phyloP scores from a whole-genome alignment of 2,797 vertebrate genomes.

The Siniperca obscura region DNA sequence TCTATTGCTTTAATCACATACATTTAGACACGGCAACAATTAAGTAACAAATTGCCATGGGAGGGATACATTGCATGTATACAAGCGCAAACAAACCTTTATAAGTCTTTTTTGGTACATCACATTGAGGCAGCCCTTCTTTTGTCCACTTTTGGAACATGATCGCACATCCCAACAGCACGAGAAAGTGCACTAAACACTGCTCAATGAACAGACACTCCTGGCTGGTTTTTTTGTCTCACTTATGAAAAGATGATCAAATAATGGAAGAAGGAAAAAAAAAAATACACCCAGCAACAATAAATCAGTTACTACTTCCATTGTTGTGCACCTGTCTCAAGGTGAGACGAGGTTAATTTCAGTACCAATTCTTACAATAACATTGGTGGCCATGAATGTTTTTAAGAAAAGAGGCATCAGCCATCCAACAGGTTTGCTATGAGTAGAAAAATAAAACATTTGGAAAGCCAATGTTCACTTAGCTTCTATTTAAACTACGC shows the following conservation, averaged over 20 bases:
- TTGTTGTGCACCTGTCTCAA: slow-evolving; percentile 48
- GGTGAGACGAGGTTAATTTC: slow-evolving; percentile 29
- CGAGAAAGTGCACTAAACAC: slow-evolving; percentile 75
- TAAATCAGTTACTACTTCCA: slow-evolving; percentile 47
- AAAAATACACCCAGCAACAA: slow-evolving; percentile 39
- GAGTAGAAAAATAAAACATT: slow-evolving; percentile 84
- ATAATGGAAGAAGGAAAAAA: slow-evolving; percentile 31
- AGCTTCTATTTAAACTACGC: slow-evolving; percentile 71
- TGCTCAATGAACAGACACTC: slow-evolving; percentile 62
- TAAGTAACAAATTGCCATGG: slow-evolving; percentile 79
- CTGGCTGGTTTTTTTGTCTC: slow-evolving; percentile 50
- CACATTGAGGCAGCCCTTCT: slow-evolving; percentile 76
- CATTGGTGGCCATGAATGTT: slow-evolving; percentile 66
- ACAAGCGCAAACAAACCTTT: slow-evolving; percentile 79
- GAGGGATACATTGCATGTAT: slow-evolving; percentile 81
- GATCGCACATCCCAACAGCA: slow-evolving; percentile 55
- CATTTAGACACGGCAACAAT: slow-evolving; percentile 80
- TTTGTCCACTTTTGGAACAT: slow-evolving; percentile 64
- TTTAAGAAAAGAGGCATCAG: slow-evolving; percentile 64
- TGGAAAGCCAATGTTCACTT: slow-evolving; percentile 71
- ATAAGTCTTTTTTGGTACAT: slow-evolving; percentile 80
- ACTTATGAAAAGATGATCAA: slow-evolving; percentile 58
- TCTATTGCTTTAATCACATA: slow-evolving; percentile 85
- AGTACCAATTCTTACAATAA: slow-evolving; percentile 55
- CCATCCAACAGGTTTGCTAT: slow-evolving; percentile 58